These are phyloP conservation scores for Sebastes cheni DNA, from an alignment of 2,797 vertebrate genomes.

Conservation along the genomic window DNA sequence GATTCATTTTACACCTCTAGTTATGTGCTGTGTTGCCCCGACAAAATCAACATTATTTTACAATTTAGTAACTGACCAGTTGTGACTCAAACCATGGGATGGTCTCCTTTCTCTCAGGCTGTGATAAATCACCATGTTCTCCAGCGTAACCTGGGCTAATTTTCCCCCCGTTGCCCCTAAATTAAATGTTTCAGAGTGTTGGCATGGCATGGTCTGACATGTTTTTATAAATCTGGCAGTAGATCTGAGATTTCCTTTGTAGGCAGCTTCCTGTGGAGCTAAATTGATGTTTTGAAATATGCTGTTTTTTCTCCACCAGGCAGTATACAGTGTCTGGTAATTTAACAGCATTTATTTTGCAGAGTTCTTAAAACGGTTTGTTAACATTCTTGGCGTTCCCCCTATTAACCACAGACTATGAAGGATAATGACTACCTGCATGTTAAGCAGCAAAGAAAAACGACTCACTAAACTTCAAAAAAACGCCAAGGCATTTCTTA, in stretches of 20 bases:
- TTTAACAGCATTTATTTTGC: constrained; percentile 31
- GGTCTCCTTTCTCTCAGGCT: not conserved
- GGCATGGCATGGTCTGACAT: not conserved
- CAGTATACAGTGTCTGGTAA: constrained; percentile 13
- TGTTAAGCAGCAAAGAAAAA: constrained; percentile 4
- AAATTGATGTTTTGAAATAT: constrained; percentile 38
- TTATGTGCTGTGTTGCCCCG: not conserved
- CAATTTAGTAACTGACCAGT: not conserved
- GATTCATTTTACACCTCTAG: not conserved
- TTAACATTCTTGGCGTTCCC: constrained; percentile 24
- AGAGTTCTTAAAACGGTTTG: constrained; percentile 15
- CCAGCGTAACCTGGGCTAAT: constrained; percentile 12
- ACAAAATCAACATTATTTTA: not conserved
- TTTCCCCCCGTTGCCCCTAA: constrained; percentile 4
- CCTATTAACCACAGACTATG: not conserved
- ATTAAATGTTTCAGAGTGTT: constrained; percentile 24
- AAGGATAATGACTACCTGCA: not conserved
- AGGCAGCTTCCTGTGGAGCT: constrained; percentile 32
- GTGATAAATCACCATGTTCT: constrained; percentile 6
- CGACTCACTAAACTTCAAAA: not conserved
- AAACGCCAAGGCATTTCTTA: constrained; percentile 12
- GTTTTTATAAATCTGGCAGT: constrained; percentile 42
- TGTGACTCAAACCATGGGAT: not conserved
- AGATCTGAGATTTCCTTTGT: constrained; percentile 29
- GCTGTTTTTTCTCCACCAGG: not conserved